Percentiles rank a stretch among this genome's conserved stretches.
Evolutionary conservation across 2,797 vertebrate genomes (phyloP).

Genomic region (Spinus olivaceus): DNA sequence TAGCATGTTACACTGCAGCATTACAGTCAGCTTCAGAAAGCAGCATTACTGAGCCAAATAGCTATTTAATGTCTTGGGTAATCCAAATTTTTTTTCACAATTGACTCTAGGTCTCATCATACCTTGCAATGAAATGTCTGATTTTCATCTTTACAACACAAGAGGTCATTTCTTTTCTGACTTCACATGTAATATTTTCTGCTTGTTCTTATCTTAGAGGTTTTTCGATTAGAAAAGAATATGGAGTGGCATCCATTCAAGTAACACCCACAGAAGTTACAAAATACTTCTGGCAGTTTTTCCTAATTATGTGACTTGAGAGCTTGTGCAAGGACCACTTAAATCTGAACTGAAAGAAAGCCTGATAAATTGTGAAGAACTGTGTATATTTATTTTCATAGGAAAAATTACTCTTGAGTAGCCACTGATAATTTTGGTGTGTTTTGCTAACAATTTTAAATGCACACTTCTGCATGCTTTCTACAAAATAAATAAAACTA

Average conservation of each 20-base stretch:
- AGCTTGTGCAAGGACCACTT: background rate
- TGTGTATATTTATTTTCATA: background rate
- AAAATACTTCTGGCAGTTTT: background rate
- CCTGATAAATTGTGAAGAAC: background rate
- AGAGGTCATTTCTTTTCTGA: background rate
- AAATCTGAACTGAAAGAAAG: background rate
- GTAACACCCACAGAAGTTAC: background rate
- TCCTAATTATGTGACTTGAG: background rate
- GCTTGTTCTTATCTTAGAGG: background rate
- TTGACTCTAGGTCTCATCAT: background rate
- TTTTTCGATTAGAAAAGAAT: background rate
- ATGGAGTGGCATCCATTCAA: background rate
- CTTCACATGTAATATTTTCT: background rate
- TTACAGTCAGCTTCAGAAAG: background rate
- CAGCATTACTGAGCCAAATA: background rate
- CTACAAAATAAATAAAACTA: background rate
- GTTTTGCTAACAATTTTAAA: background rate
- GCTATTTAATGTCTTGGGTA: background rate
- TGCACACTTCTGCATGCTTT: background rate
- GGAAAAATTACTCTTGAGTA: background rate
- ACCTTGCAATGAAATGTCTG: background rate
- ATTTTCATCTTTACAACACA: background rate
- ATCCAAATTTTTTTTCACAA: background rate
- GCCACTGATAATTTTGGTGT: background rate
- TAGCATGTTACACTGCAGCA: background rate